Percentiles rank a stretch among this genome's conserved stretches.
These are phyloP conservation scores for Popillia japonica DNA, from an alignment of 1,140 invertebrate genomes.

Conservation along the genomic window DNA sequence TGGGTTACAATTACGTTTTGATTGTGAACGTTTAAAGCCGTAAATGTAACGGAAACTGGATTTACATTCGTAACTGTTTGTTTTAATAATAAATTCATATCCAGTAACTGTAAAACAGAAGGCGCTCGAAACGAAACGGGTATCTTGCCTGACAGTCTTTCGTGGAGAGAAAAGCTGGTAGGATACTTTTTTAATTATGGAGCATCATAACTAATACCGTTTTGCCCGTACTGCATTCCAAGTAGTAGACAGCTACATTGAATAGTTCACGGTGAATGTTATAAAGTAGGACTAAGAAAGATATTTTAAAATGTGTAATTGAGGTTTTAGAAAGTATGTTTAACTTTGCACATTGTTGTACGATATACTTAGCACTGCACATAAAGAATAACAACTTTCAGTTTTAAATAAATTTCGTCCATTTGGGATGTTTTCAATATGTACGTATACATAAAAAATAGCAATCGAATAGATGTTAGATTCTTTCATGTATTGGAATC, in stretches of 20 bases:
- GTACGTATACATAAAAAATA: no score
- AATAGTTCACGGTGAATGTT: no score
- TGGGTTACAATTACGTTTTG: slow-evolving; percentile 39
- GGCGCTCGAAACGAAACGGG: slow-evolving; percentile 13
- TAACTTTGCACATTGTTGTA: no score
- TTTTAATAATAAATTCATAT: slow-evolving; percentile 37
- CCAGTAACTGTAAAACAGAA: slow-evolving; percentile 38
- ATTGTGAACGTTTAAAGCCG: slow-evolving; percentile 35
- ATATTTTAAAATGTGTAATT: no score
- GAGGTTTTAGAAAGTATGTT: no score
- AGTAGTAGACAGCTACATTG: neutral
- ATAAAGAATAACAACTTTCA: no score
- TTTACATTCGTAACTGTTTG: slow-evolving; percentile 38
- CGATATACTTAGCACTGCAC: no score
- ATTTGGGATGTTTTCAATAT: no score
- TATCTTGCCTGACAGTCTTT: slow-evolving; percentile 2
- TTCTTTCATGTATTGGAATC: no score
- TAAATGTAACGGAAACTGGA: slow-evolving; percentile 36
- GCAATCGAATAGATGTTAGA: no score
- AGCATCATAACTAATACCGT: neutral
- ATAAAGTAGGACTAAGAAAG: no score
- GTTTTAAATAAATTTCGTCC: no score
- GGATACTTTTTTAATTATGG: neutral
- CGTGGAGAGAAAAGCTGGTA: neutral
- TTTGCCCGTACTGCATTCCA: neutral